Evolutionary conservation across 2,113 vertebrate species (phyloP).

Genomic region (Coracopsis vasa): DNA sequence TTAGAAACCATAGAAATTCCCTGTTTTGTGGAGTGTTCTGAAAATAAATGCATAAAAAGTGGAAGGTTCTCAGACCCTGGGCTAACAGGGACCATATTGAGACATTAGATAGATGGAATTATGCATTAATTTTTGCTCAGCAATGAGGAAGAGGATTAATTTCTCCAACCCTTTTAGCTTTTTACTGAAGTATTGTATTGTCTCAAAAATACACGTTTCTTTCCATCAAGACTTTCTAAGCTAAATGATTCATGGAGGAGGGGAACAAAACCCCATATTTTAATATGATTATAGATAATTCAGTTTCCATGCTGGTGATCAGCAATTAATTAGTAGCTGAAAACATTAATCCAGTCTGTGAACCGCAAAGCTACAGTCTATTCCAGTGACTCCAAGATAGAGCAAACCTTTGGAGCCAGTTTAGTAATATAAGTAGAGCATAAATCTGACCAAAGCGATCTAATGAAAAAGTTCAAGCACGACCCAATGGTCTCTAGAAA

Average conservation of each 20-base stretch:
- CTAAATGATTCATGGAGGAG: conserved; percentile 6
- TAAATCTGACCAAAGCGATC: conserved; percentile 49
- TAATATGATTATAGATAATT: conserved; percentile 69
- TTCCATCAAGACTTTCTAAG: conserved; percentile 27
- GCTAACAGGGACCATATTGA: neutral
- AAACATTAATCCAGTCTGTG: conserved; percentile 62
- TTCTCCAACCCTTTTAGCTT: neutral
- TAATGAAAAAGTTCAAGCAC: conserved; percentile 66
- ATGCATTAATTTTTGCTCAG: neutral
- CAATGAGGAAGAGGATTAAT: neutral
- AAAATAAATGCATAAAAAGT: neutral
- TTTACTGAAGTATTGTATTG: neutral
- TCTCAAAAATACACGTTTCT: conserved; percentile 42
- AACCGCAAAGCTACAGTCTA: conserved; percentile 53
- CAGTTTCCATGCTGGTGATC: conserved; percentile 62
- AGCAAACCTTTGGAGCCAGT: conserved; percentile 56
- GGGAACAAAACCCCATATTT: conserved; percentile 38
- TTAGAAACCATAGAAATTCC: neutral
- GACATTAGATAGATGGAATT: neutral
- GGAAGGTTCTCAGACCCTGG: neutral
- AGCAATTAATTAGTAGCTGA: conserved; percentile 67
- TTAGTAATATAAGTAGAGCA: conserved; percentile 57
- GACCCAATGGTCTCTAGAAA: conserved; percentile 54
- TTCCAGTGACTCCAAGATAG: conserved; percentile 44
- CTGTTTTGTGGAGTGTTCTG: neutral